These are phyloP conservation scores for Indri indri DNA, from an alignment of 2,113 vertebrate genomes.

Conservation along the genomic window DNA sequence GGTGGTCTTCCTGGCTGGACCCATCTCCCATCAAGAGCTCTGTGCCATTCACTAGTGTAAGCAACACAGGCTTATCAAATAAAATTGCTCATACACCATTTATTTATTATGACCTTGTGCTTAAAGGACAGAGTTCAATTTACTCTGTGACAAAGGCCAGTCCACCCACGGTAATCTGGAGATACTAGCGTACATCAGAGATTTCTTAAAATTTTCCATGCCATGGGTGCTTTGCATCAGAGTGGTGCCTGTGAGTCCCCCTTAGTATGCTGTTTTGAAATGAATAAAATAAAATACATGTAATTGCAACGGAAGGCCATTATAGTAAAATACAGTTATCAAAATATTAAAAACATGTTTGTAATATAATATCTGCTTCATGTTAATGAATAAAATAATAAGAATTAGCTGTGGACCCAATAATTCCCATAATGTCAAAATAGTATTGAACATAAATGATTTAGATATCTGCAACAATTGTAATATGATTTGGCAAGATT, in stretches of 20 bases:
- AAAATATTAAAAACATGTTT: not conserved
- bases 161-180: not conserved
- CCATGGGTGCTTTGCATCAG: not conserved
- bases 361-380: not conserved
- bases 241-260: not conserved
- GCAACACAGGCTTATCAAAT: not conserved
- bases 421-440: slow-evolving; percentile 22
- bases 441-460: not conserved
- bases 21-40: rapidly evolving
- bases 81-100: not conserved
- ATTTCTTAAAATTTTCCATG: not conserved
- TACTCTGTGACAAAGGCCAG: not conserved
- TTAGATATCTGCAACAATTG: not conserved
- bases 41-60: not conserved
- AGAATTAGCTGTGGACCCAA: not conserved
- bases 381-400: slow-evolving; percentile 7
- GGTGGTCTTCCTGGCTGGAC: rapidly evolving
- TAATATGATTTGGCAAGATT: not conserved
- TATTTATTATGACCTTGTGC: not conserved
- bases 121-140: not conserved
- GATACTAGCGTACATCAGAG: not conserved
- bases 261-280: not conserved
- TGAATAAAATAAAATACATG: not conserved
- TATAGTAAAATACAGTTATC: not conserved
- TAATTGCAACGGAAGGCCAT: not conserved